Conservation (phyloP, 2,888 invertebrate genomes). For the Cephalotes varians region DNA sequence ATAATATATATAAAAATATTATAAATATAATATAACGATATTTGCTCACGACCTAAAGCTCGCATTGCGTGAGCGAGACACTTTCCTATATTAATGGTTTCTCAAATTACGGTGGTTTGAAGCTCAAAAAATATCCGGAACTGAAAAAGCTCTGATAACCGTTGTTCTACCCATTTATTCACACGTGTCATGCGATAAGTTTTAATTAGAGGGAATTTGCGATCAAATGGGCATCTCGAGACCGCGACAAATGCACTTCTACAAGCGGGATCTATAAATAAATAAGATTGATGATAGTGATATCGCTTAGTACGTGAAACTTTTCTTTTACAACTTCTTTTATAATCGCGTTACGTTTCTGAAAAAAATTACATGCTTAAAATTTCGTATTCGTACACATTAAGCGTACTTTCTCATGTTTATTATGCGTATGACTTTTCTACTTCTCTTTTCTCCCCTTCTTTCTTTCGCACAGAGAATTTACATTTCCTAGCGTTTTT, state of each 20-base stretch:
- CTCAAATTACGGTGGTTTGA: neutral
- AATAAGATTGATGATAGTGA: conserved; percentile 14
- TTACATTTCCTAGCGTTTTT: conserved; percentile 5
- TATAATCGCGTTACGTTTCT: neutral
- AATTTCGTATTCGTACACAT: neutral
- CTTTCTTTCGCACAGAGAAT: neutral
- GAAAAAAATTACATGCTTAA: neutral
- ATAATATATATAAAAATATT: too few relatives aligned
- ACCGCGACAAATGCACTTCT: conserved; percentile 6
- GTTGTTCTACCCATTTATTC: neutral
- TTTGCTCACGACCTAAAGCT: conserved; percentile 9
- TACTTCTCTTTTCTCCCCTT: neutral
- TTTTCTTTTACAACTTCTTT: conserved; percentile 5
- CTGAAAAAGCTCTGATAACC: neutral
- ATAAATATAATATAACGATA: too few relatives aligned
- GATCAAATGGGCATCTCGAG: neutral
- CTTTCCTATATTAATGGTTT: neutral
- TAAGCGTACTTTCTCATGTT: neutral
- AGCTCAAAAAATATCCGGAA: neutral
- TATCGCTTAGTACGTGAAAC: neutral
- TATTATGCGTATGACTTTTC: neutral
- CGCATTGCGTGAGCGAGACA: conserved; percentile 18
- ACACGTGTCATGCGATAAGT: conserved; percentile 13
- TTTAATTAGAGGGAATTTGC: conserved; percentile 16
- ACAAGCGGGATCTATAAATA: conserved; percentile 5